Evolutionary conservation across 2,113 vertebrate genomes (phyloP), one percentile per base, ranked within the genome.

Genomic region (Corythornis madagascariensis): DNA sequence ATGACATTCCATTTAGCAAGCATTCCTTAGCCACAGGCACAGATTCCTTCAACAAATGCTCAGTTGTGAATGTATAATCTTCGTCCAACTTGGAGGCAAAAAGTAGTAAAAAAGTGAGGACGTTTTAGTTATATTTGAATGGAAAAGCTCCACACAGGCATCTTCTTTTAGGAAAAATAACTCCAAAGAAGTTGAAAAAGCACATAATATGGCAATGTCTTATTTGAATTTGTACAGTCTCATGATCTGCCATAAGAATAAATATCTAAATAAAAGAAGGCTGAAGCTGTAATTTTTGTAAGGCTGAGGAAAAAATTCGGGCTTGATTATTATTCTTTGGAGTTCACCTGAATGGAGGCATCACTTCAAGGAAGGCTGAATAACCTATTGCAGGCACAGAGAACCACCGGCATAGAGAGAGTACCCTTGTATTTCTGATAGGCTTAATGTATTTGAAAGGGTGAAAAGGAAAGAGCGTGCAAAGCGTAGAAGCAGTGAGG

Each of bases 1-100:
- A 92, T 52, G 74, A 88, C 63, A 86, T 83, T 93, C 75, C 75
- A 93, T 95, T 95, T 92, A 95, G 82, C 93, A 87, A 67, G 76
- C 83, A 65, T 77, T 31, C 83, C 85, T 86, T 76, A 90, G 89
- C 82, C 79, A 89, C 13, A 83, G 53, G 76, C 89, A 94, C 56
- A 70, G 72, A 86, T 70, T 91, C 78, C 57, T 75, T 83, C 82
- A 71, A 61, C 57, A 84, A 83, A 81, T 1, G 5, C 35, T 86
- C 4, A 0, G 31, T 9, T 80, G 42, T 66, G 33, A 17, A 43
- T 4, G 0, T 12, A 26, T 60, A 33, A 64, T 53, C 56, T 48
- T 80, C 53, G 42, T 61, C 40, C 76, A 67, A 11, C 45, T 71
- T 71, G 9, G 29, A 77, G 35, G 43, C 73, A 89, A 92, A 92